Percentiles rank a stretch among this genome's conserved stretches.
Evolutionary conservation across 1,140 invertebrate genomes (phyloP).

Genomic region (Oreohelix idahoensis): DNA sequence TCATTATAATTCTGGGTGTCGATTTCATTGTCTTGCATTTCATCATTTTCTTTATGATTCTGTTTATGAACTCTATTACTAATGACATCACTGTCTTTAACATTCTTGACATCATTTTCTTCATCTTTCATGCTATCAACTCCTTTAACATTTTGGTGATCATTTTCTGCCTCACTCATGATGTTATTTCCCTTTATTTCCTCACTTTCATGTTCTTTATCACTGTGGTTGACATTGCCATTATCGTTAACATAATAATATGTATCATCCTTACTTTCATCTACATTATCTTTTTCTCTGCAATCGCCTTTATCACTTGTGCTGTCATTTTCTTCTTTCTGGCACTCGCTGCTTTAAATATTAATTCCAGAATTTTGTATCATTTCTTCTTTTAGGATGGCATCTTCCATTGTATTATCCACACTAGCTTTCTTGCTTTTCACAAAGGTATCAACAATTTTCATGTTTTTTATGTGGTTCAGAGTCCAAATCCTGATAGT

Average conservation of each 20-base stretch:
- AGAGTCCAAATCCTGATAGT: conserved; percentile 65
- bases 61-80: too few relatives aligned
- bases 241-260: too few relatives aligned
- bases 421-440: not conserved
- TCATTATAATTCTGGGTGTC: not conserved
- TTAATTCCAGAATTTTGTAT: too few relatives aligned
- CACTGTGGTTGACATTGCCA: not conserved
- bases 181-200: too few relatives aligned
- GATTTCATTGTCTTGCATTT: not conserved
- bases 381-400: not conserved
- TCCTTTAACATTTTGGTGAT: not conserved
- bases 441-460: not conserved
- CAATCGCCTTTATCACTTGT: too few relatives aligned
- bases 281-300: too few relatives aligned
- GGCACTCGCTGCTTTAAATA: too few relatives aligned
- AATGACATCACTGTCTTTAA: not conserved
- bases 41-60: not conserved
- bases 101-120: not conserved
- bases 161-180: too few relatives aligned
- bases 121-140: not conserved
- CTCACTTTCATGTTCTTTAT: too few relatives aligned
- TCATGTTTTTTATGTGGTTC: conserved; percentile 28
- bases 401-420: not conserved
- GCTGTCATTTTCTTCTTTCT: too few relatives aligned
- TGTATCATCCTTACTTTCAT: too few relatives aligned